Evolutionary conservation across 2,113 vertebrate species (phyloP), one percentile per base, ranked within the genome.

Genomic region (Antechinus stuartii): DNA sequence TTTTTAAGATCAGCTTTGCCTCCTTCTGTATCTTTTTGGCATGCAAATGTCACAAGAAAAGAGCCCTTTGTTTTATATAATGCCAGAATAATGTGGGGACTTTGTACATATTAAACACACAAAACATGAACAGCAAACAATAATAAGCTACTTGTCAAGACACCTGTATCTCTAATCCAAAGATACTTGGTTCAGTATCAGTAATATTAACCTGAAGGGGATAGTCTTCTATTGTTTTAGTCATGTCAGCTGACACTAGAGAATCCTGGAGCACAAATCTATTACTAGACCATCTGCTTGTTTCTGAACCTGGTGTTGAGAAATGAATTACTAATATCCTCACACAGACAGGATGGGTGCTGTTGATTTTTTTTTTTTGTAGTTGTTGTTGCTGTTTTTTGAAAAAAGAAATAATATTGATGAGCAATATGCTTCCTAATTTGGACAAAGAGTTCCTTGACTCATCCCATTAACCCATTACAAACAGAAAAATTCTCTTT

Each of bases 241-340:
- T 96, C 92, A 93, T 76, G 95, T 94, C 96, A 96, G 92, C 47
- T 94, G 94, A 57, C 54, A 76, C 52, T 10, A 9, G 55, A 94
- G 50, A 93, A 96, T 91, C 96, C 92, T 92, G 94, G n/a, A 84
- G 89, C 94, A 96, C 89, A 97, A 97, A 91, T 94, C 90, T 93
- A 61, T 49, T 22, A 90, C 42, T 53, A 50, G 91, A 94, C 68
- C 95, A 96, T 92, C 95, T 96, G 53, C 53, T 96, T 95, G 56
- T 94, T 97, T 90, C 92, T 94, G 94, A 96, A 97, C 94, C 55
- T 47, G 57, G n/a, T 16, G 27, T 0, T 93, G 92, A 54, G 94
- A 96, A 97, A 95, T 54, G 12, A 97, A 96, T 96, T 91, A 47
- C 52, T 96, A 91, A 95, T 92, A 97, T 35, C 96, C 93, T 95